Percentiles rank a stretch among this genome's conserved stretches.
Conservation (phyloP, 2,888 invertebrate species). For the Tuberolachnus salignus region DNA sequence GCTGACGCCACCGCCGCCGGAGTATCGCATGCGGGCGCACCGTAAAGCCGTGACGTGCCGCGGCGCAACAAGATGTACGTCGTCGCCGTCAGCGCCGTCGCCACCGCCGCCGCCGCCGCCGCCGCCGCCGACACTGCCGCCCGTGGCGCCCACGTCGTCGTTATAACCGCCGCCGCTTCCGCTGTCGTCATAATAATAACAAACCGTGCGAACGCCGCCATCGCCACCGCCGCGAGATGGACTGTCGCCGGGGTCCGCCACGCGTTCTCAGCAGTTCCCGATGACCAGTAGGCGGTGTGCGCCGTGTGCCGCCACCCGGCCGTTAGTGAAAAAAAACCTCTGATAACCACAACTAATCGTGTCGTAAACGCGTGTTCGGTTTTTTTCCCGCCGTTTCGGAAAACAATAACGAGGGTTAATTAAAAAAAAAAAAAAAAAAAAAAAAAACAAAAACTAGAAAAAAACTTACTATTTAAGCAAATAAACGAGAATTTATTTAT, state of each 20-base stretch:
- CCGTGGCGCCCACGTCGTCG: too few relatives aligned
- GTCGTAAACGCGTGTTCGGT: too few relatives aligned
- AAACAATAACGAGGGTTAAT: too few relatives aligned
- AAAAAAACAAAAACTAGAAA: too few relatives aligned
- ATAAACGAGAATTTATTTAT: neutral
- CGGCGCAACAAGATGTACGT: slow-evolving; percentile 12
- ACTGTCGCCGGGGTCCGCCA: neutral
- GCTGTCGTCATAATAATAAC: neutral
- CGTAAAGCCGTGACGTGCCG: slow-evolving; percentile 2
- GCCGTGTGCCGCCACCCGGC: slow-evolving; percentile 28
- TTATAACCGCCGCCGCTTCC: too few relatives aligned
- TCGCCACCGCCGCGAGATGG: neutral
- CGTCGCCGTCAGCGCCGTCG: neutral
- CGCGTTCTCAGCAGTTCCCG: slow-evolving; percentile 23
- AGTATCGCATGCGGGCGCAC: slow-evolving; percentile 2
- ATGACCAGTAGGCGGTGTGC: slow-evolving; percentile 5
- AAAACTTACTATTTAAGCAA: too few relatives aligned
- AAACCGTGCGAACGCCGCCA: neutral
- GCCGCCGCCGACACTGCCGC: neutral
- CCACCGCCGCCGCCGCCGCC: neutral
- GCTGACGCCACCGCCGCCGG: neutral
- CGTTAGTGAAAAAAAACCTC: slow-evolving; percentile 2
- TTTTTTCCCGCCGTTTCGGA: too few relatives aligned
- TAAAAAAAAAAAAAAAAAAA: too few relatives aligned
- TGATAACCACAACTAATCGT: too few relatives aligned